Percentiles rank a stretch among this genome's conserved stretches.
phyloP scores from a whole-genome alignment of 2,888 invertebrate species.

The Thymelicus acteon region DNA sequence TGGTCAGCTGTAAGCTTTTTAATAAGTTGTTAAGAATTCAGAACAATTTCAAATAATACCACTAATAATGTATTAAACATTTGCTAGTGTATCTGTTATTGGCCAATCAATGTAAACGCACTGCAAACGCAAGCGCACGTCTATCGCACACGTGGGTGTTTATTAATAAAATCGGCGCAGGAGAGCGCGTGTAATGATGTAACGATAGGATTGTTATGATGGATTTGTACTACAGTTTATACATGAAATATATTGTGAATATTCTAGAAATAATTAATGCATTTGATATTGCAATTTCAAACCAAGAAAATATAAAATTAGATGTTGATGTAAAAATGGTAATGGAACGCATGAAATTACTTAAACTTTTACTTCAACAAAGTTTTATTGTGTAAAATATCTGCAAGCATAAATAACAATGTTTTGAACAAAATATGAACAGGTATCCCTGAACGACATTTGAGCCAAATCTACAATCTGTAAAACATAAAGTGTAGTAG shows the following conservation, averaged over 20 bases:
- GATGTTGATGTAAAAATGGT: too few species aligned
- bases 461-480: conserved; percentile 24
- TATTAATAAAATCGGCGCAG: conserved; percentile 74
- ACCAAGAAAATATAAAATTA: too few species aligned
- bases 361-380: too few species aligned
- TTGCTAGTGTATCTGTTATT: background rate
- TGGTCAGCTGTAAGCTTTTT: background rate
- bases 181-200: conserved; percentile 73
- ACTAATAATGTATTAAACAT: background rate
- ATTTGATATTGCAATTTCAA: background rate
- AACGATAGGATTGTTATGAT: conserved; percentile 56
- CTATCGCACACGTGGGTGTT: conserved; percentile 74
- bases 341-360: too few species aligned
- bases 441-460: conserved; percentile 13
- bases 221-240: conserved; percentile 38
- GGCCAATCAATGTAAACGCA: conserved; percentile 7
- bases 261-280: background rate
- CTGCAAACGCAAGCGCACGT: conserved; percentile 46
- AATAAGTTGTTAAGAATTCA: background rate
- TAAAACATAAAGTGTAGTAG: conserved; percentile 22
- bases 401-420: too few species aligned
- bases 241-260: conserved; percentile 20
- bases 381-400: too few species aligned
- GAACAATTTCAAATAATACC: background rate
- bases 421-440: background rate